These are phyloP conservation scores for Malthinus flaveolus DNA, from an alignment of 2,888 invertebrate genomes.

Conservation along the genomic window DNA sequence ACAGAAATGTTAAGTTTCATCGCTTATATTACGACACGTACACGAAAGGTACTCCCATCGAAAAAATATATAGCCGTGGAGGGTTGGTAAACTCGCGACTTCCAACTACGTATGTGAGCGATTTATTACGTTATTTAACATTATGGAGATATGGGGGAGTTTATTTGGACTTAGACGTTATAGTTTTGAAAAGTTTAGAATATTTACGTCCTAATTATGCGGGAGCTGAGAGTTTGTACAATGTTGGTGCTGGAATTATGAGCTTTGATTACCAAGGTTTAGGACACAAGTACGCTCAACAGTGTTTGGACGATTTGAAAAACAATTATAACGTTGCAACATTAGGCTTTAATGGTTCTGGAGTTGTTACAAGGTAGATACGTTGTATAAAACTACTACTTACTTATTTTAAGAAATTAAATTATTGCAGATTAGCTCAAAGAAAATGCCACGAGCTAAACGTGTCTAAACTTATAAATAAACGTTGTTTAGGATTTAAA, in stretches of 20 bases:
- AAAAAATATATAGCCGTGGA: constrained; percentile 57
- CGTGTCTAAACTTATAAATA: constrained; percentile 34
- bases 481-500: constrained; percentile 64
- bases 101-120: constrained; percentile 65
- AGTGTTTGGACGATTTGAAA: constrained; percentile 60
- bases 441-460: too few relatives aligned
- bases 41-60: constrained; percentile 60
- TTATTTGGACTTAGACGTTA: too few relatives aligned
- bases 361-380: too few relatives aligned
- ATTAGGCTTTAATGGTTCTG: too few relatives aligned
- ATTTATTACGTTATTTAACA: constrained; percentile 65
- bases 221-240: constrained; percentile 60
- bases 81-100: constrained; percentile 58
- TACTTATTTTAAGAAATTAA: too few relatives aligned
- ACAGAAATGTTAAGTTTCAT: constrained; percentile 50
- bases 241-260: constrained; percentile 69
- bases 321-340: constrained; percentile 53
- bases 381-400: too few relatives aligned
- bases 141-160: constrained; percentile 58
- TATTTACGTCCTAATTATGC: constrained; percentile 62
- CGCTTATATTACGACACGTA: constrained; percentile 59
- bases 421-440: too few relatives aligned
- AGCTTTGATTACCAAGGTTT: constrained; percentile 58
- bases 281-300: constrained; percentile 62
- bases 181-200: constrained; percentile 37